Evolutionary conservation across 2,797 vertebrate species (phyloP).

Genomic region (Tapirus indicus): DNA sequence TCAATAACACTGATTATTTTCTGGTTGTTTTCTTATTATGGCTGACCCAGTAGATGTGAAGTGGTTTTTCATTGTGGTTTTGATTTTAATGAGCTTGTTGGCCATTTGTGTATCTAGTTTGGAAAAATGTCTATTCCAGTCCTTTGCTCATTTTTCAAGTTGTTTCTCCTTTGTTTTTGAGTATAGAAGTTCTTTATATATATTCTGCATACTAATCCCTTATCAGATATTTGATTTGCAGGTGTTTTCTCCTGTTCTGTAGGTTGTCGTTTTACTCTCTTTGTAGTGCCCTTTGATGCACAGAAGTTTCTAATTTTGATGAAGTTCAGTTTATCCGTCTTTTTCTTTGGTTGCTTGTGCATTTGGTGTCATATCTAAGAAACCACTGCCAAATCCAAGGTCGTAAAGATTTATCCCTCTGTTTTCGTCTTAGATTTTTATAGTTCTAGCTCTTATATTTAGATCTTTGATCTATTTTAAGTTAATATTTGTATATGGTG

Average conservation of each 20-base stretch:
- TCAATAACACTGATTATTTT: not conserved
- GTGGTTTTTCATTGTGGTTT: not conserved
- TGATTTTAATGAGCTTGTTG: constrained; percentile 8
- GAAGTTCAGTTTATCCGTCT: not conserved
- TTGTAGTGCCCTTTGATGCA: not conserved
- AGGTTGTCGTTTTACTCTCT: not conserved
- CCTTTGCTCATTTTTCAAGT: not conserved
- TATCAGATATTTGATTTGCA: not conserved
- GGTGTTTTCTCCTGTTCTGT: not conserved
- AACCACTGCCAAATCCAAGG: not conserved
- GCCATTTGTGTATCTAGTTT: not conserved
- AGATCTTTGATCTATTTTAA: not conserved
- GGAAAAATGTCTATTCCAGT: not conserved
- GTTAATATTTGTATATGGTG: not conserved
- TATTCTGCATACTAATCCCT: not conserved
- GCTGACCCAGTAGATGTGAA: not conserved
- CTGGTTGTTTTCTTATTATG: not conserved
- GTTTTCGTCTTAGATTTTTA: constrained; percentile 25
- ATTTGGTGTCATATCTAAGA: not conserved
- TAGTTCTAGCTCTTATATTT: not conserved
- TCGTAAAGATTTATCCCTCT: not conserved
- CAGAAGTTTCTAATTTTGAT: constrained; percentile 11
- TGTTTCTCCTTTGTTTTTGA: not conserved
- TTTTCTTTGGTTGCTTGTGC: not conserved
- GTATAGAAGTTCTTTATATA: not conserved